Conservation (phyloP, 2,888 invertebrate genomes). For the Dynastes hyllus region DNA sequence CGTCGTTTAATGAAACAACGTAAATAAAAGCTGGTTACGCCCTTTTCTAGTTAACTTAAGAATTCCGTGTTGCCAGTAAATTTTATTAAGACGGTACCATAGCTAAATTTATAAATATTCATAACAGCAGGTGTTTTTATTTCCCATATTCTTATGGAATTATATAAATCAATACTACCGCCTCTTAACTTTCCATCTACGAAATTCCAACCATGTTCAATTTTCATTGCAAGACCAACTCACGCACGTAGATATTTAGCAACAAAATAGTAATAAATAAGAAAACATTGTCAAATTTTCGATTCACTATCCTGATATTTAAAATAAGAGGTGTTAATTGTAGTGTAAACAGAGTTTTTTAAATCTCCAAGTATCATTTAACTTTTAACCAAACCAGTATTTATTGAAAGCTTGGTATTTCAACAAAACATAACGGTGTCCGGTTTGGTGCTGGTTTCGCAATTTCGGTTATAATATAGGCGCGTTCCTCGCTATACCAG, state of each 20-base stretch:
- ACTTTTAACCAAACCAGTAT: slow-evolving; percentile 19
- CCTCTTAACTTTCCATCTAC: slow-evolving; percentile 1
- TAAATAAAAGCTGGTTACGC: no score
- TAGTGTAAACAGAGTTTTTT: not conserved
- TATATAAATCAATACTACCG: not conserved
- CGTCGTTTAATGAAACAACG: no score
- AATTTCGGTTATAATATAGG: slow-evolving; percentile 38
- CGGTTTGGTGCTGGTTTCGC: slow-evolving; percentile 29
- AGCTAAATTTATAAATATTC: no score
- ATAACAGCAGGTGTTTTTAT: no score
- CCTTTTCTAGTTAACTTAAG: no score
- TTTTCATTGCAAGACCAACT: not conserved
- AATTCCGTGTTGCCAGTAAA: no score
- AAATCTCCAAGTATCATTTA: not conserved
- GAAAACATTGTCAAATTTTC: not conserved
- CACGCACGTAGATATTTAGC: not conserved
- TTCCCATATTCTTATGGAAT: not conserved
- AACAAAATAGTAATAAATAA: not conserved
- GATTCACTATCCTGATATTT: not conserved
- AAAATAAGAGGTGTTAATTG: not conserved
- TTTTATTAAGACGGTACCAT: no score
- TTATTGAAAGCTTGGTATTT: slow-evolving; percentile 11
- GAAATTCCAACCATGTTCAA: not conserved
- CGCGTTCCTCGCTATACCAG: slow-evolving; percentile 18
- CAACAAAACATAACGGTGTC: slow-evolving; percentile 39